phyloP scores from a whole-genome alignment of 2,113 vertebrate genomes.

The Mastomys natalensis region DNA sequence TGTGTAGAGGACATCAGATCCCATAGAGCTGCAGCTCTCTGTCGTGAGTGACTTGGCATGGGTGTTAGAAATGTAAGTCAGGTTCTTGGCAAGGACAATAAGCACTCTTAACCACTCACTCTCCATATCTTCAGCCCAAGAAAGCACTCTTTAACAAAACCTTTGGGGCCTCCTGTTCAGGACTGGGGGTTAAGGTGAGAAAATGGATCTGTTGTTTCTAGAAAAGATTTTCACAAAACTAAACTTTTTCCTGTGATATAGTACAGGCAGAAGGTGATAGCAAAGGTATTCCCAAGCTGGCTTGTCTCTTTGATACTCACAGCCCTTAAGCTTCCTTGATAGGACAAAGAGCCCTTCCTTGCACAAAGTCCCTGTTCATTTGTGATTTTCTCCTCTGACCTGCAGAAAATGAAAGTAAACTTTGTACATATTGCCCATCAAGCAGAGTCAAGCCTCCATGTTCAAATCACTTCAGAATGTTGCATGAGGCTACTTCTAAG shows the following conservation, averaged over 20 bases:
- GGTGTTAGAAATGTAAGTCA: neutral
- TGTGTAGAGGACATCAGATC: neutral
- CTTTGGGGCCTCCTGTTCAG: neutral
- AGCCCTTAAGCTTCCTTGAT: neutral
- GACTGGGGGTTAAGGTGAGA: conserved; percentile 43
- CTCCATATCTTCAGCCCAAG: neutral
- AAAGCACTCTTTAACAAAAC: conserved; percentile 47
- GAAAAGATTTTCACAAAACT: conserved; percentile 33
- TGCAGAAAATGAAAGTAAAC: conserved; percentile 1
- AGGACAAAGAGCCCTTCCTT: neutral
- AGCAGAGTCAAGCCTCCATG: neutral
- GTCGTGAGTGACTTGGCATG: neutral
- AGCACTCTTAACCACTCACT: neutral
- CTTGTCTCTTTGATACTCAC: neutral
- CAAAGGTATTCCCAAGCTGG: conserved; percentile 14
- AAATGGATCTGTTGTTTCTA: conserved; percentile 38
- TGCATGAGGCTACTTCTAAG: conserved; percentile 48
- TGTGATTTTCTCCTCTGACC: neutral
- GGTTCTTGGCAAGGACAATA: neutral
- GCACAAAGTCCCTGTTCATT: neutral
- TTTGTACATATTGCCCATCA: neutral
- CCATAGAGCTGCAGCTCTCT: neutral
- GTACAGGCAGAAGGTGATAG: neutral
- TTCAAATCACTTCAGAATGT: conserved; percentile 48
- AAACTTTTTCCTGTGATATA: neutral